A percentile compares a stretch with the other conserved stretches of the same genome.
Conservation (phyloP, 2,797 vertebrate genomes). For the Apogon talboti region DNA sequence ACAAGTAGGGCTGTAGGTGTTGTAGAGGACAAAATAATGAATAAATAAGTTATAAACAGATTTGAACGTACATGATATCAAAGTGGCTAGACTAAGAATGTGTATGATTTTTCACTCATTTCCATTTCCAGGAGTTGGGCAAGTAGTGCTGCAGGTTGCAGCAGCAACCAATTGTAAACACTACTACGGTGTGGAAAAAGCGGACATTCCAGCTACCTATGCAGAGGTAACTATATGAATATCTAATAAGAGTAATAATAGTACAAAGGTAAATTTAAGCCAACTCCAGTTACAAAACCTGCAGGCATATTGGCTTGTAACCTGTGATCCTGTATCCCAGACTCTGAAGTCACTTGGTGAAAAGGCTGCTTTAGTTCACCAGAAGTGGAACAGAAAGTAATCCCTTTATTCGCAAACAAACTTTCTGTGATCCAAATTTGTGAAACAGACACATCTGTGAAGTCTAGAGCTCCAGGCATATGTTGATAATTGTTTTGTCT, state of each 20-base stretch:
- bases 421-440: not conserved
- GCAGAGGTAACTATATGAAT: slow-evolving; percentile 88
- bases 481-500: not conserved
- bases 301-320: no score
- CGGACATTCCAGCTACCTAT: slow-evolving; percentile 97
- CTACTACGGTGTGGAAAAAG: slow-evolving; percentile 98
- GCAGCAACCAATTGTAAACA: slow-evolving; percentile 98
- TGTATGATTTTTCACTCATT: slow-evolving; percentile 4
- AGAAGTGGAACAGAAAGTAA: no score
- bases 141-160: slow-evolving; percentile 98
- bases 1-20: no score
- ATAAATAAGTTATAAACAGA: no score
- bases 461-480: not conserved
- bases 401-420: no score
- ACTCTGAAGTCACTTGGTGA: no score
- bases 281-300: not conserved
- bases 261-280: not conserved
- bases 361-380: no score
- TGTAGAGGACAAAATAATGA: no score
- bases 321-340: no score
- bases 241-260: not conserved
- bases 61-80: no score
- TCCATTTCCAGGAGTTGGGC: slow-evolving; percentile 90
- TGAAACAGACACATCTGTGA: not conserved
- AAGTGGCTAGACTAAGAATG: not conserved